Conservation (phyloP, 2,797 vertebrate genomes). For the Mallotus villosus region DNA sequence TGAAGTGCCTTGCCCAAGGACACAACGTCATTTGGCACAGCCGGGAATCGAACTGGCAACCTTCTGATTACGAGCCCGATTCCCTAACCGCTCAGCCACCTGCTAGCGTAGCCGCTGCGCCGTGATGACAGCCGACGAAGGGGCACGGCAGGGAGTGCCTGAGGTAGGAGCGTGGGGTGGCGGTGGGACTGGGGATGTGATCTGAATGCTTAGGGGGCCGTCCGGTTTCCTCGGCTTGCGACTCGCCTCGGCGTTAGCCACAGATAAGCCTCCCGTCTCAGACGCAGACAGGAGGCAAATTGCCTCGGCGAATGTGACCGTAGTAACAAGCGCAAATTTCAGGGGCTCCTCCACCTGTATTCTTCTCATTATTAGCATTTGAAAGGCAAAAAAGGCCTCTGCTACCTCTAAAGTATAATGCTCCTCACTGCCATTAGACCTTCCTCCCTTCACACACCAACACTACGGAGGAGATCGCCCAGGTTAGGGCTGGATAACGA, state of each 20-base stretch:
- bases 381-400: constrained; percentile 42
- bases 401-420: constrained; percentile 57
- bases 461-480: constrained; percentile 40
- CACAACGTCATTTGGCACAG: too few species aligned
- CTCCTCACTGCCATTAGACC: constrained; percentile 66
- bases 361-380: constrained; percentile 57
- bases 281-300: constrained; percentile 71
- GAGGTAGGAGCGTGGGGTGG: neutral
- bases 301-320: constrained; percentile 68
- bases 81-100: too few species aligned
- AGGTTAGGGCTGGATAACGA: constrained; percentile 61
- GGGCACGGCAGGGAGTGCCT: neutral
- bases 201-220: constrained; percentile 67
- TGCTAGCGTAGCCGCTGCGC: neutral
- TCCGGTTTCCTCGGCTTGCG: constrained; percentile 33
- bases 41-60: too few species aligned
- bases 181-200: constrained; percentile 39
- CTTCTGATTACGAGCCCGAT: too few species aligned
- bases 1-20: too few species aligned
- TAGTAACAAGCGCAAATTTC: constrained; percentile 60
- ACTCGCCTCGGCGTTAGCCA: constrained; percentile 56
- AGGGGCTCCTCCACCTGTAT: constrained; percentile 46
- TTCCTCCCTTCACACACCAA: constrained; percentile 23
- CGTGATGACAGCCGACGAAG: constrained; percentile 35
- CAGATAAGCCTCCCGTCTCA: constrained; percentile 68